These are phyloP conservation scores for Tetramorium alpestre DNA, from an alignment of 1,140 invertebrate genomes.

Conservation along the genomic window DNA sequence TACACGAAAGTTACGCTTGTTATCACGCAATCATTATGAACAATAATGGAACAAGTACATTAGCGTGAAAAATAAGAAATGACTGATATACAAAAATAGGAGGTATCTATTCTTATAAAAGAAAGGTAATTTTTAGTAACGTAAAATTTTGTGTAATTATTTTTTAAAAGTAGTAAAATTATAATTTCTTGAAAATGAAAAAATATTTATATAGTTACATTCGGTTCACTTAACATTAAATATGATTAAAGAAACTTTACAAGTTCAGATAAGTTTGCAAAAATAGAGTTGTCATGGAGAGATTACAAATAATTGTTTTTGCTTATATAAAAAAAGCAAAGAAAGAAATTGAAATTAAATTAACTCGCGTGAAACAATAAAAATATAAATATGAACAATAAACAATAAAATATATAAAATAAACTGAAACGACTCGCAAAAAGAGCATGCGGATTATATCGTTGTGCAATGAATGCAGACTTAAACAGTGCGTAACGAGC, in stretches of 20 bases:
- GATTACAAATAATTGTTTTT: not conserved
- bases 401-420: not conserved
- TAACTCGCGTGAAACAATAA: not conserved
- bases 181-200: not conserved
- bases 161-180: not conserved
- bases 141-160: not conserved
- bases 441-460: not conserved
- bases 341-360: not conserved
- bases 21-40: not conserved
- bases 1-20: not conserved
- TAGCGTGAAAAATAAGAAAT: not conserved
- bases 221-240: not conserved
- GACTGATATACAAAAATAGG: not conserved
- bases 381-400: not conserved
- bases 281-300: not conserved
- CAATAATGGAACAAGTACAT: conserved; percentile 23
- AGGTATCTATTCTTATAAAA: not conserved
- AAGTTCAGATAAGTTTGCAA: not conserved
- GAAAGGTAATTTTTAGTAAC: not conserved
- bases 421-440: not conserved
- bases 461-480: not conserved
- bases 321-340: not conserved
- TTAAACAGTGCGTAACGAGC: conserved; percentile 1
- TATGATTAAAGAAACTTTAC: not conserved
- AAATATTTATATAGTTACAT: too few relatives aligned